Evolutionary conservation across 2,888 invertebrate genomes (phyloP).

Genomic region (Eustalomyia histrio): DNA sequence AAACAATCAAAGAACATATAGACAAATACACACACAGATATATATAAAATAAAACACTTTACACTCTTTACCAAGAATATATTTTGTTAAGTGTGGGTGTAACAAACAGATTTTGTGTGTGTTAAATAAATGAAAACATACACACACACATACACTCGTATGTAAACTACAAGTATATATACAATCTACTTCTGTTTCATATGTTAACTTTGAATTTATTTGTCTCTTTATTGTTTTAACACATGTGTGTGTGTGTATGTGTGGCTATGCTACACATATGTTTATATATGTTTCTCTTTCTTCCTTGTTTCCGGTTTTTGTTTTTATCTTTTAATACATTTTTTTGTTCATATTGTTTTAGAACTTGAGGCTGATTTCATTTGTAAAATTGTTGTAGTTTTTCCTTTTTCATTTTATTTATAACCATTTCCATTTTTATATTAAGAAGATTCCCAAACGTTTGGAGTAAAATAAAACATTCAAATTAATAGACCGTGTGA

Average conservation of each 20-base stretch:
- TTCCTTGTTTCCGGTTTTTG: not conserved
- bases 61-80: conserved; percentile 4
- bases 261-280: not conserved
- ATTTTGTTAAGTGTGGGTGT: not conserved
- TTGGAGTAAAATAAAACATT: conserved; percentile 39
- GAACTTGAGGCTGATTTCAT: not conserved
- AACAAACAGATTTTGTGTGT: not conserved
- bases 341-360: too few species aligned
- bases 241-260: not conserved
- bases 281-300: not conserved
- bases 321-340: not conserved
- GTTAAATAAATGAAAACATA: not conserved
- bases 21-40: not conserved
- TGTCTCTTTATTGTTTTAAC: not conserved
- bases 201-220: not conserved
- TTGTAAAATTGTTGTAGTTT: not conserved
- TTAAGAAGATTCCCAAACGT: conserved; percentile 17
- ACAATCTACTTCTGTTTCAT: conserved; percentile 1
- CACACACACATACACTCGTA: not conserved
- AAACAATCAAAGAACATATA: not conserved
- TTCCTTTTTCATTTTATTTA: not conserved
- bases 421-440: not conserved
- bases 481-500: conserved; percentile 59
- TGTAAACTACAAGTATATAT: not conserved
- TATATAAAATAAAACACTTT: conserved; percentile 17